Evolutionary conservation across 2,888 invertebrate genomes (phyloP).

Genomic region (Anorthoa munda): DNA sequence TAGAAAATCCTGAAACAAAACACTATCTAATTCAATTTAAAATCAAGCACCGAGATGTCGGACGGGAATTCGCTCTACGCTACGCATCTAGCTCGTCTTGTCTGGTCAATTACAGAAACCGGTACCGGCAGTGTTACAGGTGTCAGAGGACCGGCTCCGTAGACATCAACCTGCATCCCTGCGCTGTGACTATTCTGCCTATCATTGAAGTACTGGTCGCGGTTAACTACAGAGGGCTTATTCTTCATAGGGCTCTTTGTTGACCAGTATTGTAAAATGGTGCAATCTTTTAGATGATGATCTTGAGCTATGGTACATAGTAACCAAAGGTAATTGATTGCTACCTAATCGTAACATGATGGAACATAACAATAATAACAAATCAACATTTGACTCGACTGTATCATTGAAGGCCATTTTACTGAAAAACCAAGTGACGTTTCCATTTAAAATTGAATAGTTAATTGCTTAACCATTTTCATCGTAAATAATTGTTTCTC

Average conservation of each 20-base stretch:
- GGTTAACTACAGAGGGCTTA: not conserved
- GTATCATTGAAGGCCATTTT: not conserved
- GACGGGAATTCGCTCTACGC: slow-evolving; percentile 13
- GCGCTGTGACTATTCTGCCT: not conserved
- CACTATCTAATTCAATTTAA: not conserved
- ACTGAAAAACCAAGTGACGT: not conserved
- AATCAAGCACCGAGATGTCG: not conserved
- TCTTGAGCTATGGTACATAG: too few species aligned
- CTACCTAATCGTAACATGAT: not conserved
- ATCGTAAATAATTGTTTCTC: slow-evolving; percentile 20
- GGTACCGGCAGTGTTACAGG: slow-evolving; percentile 34
- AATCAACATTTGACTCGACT: not conserved
- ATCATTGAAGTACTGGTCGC: not conserved
- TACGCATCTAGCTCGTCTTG: slow-evolving; percentile 4
- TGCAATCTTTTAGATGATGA: too few species aligned
- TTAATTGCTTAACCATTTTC: slow-evolving; percentile 5
- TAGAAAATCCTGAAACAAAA: not conserved
- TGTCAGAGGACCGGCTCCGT: slow-evolving; percentile 24
- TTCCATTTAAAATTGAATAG: slow-evolving; percentile 11
- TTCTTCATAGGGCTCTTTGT: not conserved
- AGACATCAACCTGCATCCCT: slow-evolving; percentile 31
- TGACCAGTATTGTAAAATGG: too few species aligned
- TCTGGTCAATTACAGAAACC: slow-evolving; percentile 31
- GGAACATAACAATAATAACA: not conserved
- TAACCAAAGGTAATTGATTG: not conserved